Base-by-base conservation (phyloP, 2,113 vertebrate genomes). In the Gavia stellata region DNA sequence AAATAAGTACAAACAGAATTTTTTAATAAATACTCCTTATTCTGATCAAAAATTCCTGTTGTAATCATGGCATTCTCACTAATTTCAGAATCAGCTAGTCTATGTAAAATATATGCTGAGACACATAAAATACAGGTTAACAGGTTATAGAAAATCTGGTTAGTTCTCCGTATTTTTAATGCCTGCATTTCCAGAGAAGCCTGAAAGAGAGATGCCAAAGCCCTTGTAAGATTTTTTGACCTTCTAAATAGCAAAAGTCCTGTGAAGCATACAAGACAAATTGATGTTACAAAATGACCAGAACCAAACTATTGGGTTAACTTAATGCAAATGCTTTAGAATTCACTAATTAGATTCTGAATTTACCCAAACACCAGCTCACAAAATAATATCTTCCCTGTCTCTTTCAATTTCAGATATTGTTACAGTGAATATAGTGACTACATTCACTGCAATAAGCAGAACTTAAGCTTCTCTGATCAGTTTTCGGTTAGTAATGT, bases 401-500 rank as follows among this genome's bases (percentile, higher is more conserved):
- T 59, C 19, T 95, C 36, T 74, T 63, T 81, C 21, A 42, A 9
- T 80, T 95, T 94, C 92, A 94, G 79, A 90, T 92, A 70, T 40
- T 71, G 36, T 45, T 81, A 50, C 85, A 79, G 59, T 81, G 85
- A 89, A 80, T 72, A 71, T 14, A 62, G 29, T 33, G 52, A 90
- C n/a, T 72, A 52, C n/a, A 81, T 85, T 88, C 59, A 85, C 26
- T 88, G 29, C 55, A 94, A 77, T 83, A 83, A 88, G 23, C 7
- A 93, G 47, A 93, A 90, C 24, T n/a, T 62, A 59, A 91, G 50
- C 11, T 67, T 96, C 31, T 92, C 42, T 90, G 29, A 56, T 71
- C 81, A 73, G 74, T 86, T 94, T 97, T 96, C 91, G 94, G 73
- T 84, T 92, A 58, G 49, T 70, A 94, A 91, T 81, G 82, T 65